These are phyloP conservation scores for Solenopsis invicta DNA, from an alignment of 1,140 invertebrate genomes.

Conservation along the genomic window DNA sequence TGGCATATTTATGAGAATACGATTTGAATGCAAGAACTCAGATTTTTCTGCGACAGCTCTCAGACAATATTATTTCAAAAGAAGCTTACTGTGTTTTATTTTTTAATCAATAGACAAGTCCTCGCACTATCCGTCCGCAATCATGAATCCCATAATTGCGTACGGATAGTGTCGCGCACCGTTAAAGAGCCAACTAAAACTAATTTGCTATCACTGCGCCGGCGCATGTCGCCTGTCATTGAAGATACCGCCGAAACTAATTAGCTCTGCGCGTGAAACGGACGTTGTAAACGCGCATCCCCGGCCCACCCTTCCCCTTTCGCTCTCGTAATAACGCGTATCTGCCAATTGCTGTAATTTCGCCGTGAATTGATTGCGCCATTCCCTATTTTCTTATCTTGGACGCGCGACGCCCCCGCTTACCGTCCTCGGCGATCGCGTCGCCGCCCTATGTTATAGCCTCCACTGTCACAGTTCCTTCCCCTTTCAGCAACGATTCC, in stretches of 20 bases:
- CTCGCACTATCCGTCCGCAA: background rate
- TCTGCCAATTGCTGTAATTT: conserved; percentile 57
- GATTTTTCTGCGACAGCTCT: background rate
- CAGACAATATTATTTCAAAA: conserved; percentile 10
- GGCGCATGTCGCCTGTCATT: conserved; percentile 59
- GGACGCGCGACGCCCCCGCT: conserved; percentile 31
- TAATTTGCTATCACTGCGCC: conserved; percentile 49
- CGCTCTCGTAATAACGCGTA: conserved; percentile 41
- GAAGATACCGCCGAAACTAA: conserved; percentile 62
- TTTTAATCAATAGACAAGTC: background rate
- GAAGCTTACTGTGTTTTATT: background rate
- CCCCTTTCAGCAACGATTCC: conserved; percentile 41
- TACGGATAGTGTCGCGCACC: conserved; percentile 33
- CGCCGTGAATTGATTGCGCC: conserved; percentile 43
- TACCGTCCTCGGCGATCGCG: conserved; percentile 27
- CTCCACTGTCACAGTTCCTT: conserved; percentile 20
- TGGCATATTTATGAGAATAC: background rate
- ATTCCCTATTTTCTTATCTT: conserved; percentile 54
- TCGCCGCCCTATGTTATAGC: conserved; percentile 39
- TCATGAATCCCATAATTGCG: conserved; percentile 30
- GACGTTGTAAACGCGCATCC: conserved; percentile 45
- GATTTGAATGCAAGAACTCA: background rate
- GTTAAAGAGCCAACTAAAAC: conserved; percentile 62
- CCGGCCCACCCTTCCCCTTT: background rate
- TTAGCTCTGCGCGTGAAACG: conserved; percentile 55